Conservation (phyloP, 2,113 vertebrate genomes). For the Poeciliopsis turrubarensis region DNA sequence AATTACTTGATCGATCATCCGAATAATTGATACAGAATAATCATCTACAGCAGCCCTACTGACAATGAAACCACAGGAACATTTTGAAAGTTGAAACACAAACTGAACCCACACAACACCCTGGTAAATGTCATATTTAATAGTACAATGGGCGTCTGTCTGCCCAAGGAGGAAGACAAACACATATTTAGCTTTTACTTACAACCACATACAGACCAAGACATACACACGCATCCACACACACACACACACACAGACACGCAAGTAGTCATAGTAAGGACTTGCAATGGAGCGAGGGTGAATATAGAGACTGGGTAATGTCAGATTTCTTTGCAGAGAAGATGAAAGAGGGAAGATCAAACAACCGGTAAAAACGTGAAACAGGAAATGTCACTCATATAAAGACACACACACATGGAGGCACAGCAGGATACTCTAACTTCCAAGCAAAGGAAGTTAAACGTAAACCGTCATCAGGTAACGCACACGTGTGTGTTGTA, state of each 20-base stretch:
- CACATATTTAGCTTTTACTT: constrained; percentile 46
- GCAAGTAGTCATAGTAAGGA: constrained; percentile 17
- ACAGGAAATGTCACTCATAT: constrained; percentile 69
- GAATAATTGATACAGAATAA: too few relatives aligned
- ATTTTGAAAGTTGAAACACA: too few relatives aligned
- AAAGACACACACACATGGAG: constrained; percentile 21
- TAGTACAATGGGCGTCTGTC: constrained; percentile 20
- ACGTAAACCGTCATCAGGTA: constrained; percentile 20
- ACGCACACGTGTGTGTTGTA: constrained; percentile 19
- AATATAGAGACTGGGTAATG: constrained; percentile 66
- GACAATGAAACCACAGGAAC: too few relatives aligned
- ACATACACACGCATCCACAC: constrained; percentile 11
- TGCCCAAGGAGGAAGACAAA: constrained; percentile 56
- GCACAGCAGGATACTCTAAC: constrained; percentile 18
- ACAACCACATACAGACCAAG: neutral
- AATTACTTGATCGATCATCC: too few relatives aligned
- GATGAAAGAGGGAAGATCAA: constrained; percentile 78
- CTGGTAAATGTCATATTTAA: too few relatives aligned
- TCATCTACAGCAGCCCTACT: too few relatives aligned
- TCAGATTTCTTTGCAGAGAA: constrained; percentile 75
- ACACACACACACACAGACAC: constrained; percentile 4
- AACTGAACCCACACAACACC: too few relatives aligned
- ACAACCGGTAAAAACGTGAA: constrained; percentile 64
- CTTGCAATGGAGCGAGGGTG: constrained; percentile 49
- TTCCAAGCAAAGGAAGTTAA: constrained; percentile 13